These are phyloP conservation scores for Crocuta crocuta DNA, from an alignment of 2,113 vertebrate species.

Conservation along the genomic window DNA sequence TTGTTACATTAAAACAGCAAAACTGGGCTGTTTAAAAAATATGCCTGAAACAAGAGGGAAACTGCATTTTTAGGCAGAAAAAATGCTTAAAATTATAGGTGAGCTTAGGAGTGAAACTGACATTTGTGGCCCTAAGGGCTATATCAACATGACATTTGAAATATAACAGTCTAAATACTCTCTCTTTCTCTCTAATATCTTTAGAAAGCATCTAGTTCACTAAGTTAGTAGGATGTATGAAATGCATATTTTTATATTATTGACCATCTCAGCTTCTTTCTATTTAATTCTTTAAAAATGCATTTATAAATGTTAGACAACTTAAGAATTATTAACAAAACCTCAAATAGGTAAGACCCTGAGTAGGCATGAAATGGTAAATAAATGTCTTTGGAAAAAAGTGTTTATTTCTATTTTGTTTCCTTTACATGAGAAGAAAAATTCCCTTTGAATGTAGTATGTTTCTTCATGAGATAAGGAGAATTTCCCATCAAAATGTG, in stretches of 20 bases:
- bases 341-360: neutral
- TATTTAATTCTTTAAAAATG: neutral
- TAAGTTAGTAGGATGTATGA: neutral
- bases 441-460: neutral
- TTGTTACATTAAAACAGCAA: constrained; percentile 6
- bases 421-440: neutral
- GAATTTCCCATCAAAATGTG: neutral
- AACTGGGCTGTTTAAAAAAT: neutral
- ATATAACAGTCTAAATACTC: neutral
- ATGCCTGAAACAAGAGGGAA: neutral
- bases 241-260: neutral
- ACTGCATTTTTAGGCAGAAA: neutral
- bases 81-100: neutral
- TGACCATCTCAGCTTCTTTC: neutral
- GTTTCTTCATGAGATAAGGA: neutral
- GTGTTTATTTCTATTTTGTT: neutral
- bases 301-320: neutral
- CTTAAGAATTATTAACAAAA: neutral
- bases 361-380: neutral
- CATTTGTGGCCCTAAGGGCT: neutral
- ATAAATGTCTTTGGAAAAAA: neutral
- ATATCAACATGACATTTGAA: neutral
- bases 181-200: neutral
- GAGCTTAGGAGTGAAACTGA: neutral
- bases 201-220: neutral